Conservation (phyloP, 2,797 vertebrate species). For the Muscicapa comitata region DNA sequence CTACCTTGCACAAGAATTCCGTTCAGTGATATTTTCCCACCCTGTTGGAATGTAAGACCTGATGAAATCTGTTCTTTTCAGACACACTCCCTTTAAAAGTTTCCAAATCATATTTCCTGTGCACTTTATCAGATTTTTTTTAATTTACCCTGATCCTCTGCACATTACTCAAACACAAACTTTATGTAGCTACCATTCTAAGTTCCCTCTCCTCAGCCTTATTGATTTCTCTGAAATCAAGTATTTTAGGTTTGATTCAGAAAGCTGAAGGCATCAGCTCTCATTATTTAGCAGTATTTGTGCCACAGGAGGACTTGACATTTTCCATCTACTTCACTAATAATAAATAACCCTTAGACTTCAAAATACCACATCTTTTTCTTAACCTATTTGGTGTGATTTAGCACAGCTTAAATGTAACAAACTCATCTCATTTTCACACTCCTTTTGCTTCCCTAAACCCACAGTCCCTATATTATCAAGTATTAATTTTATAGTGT, state of each 20-base stretch:
- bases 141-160: not conserved
- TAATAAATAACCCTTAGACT: not conserved
- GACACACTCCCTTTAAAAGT: not conserved
- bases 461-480: not conserved
- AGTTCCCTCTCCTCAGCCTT: not conserved
- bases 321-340: not conserved
- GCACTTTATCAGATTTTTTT: not conserved
- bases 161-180: not conserved
- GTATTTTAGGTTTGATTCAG: not conserved
- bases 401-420: not conserved
- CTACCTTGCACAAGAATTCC: not conserved
- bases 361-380: not conserved
- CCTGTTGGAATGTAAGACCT: not conserved
- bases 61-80: not conserved
- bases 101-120: not conserved
- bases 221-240: not conserved
- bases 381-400: not conserved
- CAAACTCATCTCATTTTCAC: not conserved
- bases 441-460: not conserved
- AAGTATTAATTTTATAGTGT: not conserved
- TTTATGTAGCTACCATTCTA: not conserved
- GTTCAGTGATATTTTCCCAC: rapidly evolving
- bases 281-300: not conserved
- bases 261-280: not conserved
- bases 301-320: not conserved